Evolutionary conservation across 2,888 invertebrate species (phyloP).

Genomic region (Acanthosepion esculentum): DNA sequence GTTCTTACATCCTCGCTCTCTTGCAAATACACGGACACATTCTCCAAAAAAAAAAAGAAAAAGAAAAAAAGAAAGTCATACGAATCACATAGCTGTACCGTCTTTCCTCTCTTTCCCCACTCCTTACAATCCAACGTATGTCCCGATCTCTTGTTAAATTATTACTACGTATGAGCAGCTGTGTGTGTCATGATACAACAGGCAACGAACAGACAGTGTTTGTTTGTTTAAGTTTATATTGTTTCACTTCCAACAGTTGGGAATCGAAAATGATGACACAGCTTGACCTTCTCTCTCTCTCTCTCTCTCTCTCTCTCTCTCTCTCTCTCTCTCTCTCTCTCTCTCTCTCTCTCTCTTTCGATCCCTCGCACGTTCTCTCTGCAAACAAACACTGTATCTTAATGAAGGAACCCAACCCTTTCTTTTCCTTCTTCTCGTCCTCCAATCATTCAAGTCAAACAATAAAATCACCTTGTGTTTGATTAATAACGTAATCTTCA

Average conservation of each 20-base stretch:
- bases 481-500: background rate
- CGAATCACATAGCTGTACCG: background rate
- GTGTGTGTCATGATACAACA: background rate
- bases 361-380: background rate
- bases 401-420: background rate
- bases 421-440: background rate
- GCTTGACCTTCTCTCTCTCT: background rate
- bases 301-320: background rate
- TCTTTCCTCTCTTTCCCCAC: background rate
- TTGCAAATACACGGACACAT: too few relatives aligned
- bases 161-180: background rate
- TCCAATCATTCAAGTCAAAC: background rate
- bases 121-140: background rate
- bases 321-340: background rate
- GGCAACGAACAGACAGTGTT: background rate
- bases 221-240: background rate
- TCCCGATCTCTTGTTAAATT: background rate
- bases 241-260: background rate
- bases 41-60: too few relatives aligned
- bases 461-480: background rate
- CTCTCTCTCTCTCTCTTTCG: background rate
- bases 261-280: slow-evolving; percentile 16
- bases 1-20: too few relatives aligned
- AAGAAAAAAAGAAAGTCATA: too few relatives aligned
- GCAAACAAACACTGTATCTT: too few relatives aligned